Conservation (phyloP, 2,888 invertebrate species). For the Notocelia uddmanniana region DNA sequence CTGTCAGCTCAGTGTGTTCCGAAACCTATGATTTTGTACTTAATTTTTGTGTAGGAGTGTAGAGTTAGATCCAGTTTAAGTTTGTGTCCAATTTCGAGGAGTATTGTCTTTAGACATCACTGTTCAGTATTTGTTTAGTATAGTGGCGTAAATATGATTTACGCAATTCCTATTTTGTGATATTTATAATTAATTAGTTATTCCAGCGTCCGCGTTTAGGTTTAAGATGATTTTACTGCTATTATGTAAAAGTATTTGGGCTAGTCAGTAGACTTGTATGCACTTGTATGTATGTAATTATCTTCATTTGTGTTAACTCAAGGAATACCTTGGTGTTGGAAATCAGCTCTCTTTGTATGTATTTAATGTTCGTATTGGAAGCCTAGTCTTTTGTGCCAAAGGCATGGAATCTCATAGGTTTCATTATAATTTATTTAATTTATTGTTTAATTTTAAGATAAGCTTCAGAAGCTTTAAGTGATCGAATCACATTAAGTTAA, state of each 20-base stretch:
- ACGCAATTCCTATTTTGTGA: slow-evolving; percentile 84
- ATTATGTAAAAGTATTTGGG: slow-evolving; percentile 54
- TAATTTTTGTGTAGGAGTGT: slow-evolving; percentile 49
- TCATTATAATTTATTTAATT: slow-evolving; percentile 57
- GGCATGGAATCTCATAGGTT: slow-evolving; percentile 78
- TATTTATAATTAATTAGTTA: slow-evolving; percentile 73
- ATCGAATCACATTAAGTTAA: slow-evolving; percentile 63
- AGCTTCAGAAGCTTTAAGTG: slow-evolving; percentile 78
- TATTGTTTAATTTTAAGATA: slow-evolving; percentile 57
- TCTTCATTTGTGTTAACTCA: slow-evolving; percentile 45
- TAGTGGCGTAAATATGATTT: slow-evolving; percentile 61
- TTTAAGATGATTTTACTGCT: slow-evolving; percentile 50
- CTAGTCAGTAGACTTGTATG: slow-evolving; percentile 63
- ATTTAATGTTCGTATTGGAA: slow-evolving; percentile 50
- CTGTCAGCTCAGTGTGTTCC: slow-evolving; percentile 70
- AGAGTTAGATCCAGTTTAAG: slow-evolving; percentile 48
- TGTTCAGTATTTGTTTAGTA: slow-evolving; percentile 65
- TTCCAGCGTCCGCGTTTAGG: slow-evolving; percentile 68
- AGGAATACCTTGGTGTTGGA: slow-evolving; percentile 45
- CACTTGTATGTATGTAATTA: slow-evolving; percentile 49
- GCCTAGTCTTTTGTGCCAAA: slow-evolving; percentile 79
- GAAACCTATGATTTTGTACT: slow-evolving; percentile 63
- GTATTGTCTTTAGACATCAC: slow-evolving; percentile 56
- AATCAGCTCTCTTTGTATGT: slow-evolving; percentile 64
- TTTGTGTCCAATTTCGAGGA: slow-evolving; percentile 47